Evolutionary conservation across 2,888 invertebrate species (phyloP).

Genomic region (Nemurella pictetii): DNA sequence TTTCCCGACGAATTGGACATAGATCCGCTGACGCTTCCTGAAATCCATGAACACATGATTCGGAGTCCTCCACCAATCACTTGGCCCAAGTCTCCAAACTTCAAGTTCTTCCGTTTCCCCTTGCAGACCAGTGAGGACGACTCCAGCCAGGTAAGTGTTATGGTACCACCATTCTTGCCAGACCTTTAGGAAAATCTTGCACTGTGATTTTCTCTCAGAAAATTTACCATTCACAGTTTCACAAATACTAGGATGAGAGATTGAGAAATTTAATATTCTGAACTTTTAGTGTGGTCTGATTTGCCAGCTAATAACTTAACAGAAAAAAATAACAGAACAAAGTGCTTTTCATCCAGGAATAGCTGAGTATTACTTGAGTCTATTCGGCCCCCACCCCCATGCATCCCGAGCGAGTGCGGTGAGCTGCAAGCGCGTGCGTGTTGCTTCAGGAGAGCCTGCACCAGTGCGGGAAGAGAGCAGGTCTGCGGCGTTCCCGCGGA

Average conservation of each 20-base stretch:
- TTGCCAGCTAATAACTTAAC: not conserved
- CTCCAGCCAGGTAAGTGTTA: slow-evolving; percentile 51
- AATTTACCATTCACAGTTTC: too few species aligned
- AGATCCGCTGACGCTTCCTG: slow-evolving; percentile 73
- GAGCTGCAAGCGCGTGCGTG: not conserved
- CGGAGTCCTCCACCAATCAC: slow-evolving; percentile 78
- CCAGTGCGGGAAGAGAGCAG: slow-evolving; percentile 42
- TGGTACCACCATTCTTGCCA: too few species aligned
- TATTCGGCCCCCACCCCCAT: not conserved
- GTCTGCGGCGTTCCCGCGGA: slow-evolving; percentile 38
- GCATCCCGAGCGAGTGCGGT: not conserved
- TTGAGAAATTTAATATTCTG: too few species aligned
- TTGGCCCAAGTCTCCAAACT: slow-evolving; percentile 68
- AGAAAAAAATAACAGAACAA: not conserved
- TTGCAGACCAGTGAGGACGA: slow-evolving; percentile 52
- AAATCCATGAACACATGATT: slow-evolving; percentile 81
- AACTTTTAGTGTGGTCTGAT: not conserved
- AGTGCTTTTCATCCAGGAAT: too few species aligned
- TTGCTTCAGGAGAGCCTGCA: slow-evolving; percentile 43
- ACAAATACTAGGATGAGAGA: too few species aligned
- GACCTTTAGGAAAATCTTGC: too few species aligned
- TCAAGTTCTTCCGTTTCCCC: slow-evolving; percentile 60
- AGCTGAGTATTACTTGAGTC: too few species aligned
- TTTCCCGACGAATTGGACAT: slow-evolving; percentile 61
- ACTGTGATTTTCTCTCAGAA: too few species aligned